Conservation (phyloP, 2,797 vertebrate genomes). For the Eulemur coronatus region DNA sequence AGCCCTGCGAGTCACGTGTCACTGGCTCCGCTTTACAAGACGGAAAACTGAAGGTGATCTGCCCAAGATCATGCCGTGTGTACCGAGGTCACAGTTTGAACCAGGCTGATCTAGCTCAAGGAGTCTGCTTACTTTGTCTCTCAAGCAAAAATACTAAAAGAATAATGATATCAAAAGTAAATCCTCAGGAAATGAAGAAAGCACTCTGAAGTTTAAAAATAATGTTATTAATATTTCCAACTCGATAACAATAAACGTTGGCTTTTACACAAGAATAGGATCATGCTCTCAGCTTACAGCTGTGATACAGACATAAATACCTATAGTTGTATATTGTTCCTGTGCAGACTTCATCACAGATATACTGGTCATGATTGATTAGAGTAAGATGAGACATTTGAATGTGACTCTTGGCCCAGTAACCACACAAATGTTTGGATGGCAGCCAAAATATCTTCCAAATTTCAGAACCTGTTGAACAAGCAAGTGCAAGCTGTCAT, state of each 20-base stretch:
- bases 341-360: neutral
- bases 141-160: neutral
- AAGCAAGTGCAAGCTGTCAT: neutral
- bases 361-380: neutral
- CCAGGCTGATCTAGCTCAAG: neutral
- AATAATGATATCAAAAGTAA: neutral
- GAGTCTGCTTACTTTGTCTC: neutral
- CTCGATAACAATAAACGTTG: neutral
- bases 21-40: neutral
- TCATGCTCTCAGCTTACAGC: neutral
- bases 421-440: neutral
- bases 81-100: neutral
- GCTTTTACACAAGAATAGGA: neutral
- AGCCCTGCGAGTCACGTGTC: neutral
- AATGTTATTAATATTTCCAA: neutral
- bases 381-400: neutral
- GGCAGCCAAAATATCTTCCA: neutral
- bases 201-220: neutral
- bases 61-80: accelerated
- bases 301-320: neutral
- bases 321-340: neutral
- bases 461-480: constrained; percentile 25
- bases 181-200: neutral
- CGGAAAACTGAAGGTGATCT: neutral
- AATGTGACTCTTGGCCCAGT: neutral